Conservation (phyloP, 2,888 invertebrate species). For the Linnaemya tessellans region DNA sequence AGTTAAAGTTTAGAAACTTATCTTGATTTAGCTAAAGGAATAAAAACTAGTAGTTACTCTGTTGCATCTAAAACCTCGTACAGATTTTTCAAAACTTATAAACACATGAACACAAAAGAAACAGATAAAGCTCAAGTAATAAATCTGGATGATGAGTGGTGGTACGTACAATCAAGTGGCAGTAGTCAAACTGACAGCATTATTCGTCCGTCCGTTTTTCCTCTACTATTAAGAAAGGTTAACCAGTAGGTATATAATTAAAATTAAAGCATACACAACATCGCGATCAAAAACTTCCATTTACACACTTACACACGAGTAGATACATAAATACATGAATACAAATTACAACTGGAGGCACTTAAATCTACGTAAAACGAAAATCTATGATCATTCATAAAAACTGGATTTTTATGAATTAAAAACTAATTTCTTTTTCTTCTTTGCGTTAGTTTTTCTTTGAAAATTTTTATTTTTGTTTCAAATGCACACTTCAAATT, state of each 20-base stretch:
- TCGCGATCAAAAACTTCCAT: slow-evolving; percentile 37
- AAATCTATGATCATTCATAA: slow-evolving; percentile 64
- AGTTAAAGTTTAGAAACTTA: slow-evolving; percentile 75
- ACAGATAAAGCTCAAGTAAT: neutral
- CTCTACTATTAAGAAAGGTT: slow-evolving; percentile 46
- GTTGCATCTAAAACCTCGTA: neutral
- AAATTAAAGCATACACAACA: slow-evolving; percentile 61
- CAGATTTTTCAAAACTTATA: slow-evolving; percentile 1
- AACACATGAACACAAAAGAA: neutral
- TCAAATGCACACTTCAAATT: neutral
- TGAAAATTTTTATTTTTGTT: slow-evolving; percentile 10
- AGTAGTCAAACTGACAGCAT: neutral
- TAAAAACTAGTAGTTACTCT: slow-evolving; percentile 62
- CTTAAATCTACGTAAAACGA: slow-evolving; percentile 36
- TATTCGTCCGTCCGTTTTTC: slow-evolving; percentile 11
- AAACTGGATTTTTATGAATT: slow-evolving; percentile 69
- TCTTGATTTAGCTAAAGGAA: slow-evolving; percentile 76
- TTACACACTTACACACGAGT: neutral
- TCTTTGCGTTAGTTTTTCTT: slow-evolving; percentile 28
- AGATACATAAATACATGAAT: neutral
- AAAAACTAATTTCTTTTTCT: slow-evolving; percentile 54
- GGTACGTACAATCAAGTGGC: slow-evolving; percentile 31
- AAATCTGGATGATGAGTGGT: slow-evolving; percentile 41
- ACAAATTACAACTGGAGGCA: slow-evolving; percentile 21
- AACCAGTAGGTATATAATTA: slow-evolving; percentile 53